Conservation (phyloP, 2,888 invertebrate species). For the Agrilus cyanescens region DNA sequence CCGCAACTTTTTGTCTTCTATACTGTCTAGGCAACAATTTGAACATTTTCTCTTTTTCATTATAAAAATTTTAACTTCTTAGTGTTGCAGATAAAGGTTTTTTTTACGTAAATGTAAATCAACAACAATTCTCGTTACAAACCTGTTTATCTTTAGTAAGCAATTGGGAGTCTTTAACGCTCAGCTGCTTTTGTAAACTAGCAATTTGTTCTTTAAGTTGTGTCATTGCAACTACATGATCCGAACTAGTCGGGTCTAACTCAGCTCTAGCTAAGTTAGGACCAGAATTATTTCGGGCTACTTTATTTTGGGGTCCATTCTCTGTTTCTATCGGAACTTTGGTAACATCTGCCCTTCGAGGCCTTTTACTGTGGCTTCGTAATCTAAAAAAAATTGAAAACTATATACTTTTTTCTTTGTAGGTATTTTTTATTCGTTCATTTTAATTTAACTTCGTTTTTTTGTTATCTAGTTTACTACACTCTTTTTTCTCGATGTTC, state of each 20-base stretch:
- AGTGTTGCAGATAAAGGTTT: no score
- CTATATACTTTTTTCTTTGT: background rate
- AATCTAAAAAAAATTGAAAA: conserved; percentile 37
- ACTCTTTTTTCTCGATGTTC: no score
- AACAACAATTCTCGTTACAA: conserved; percentile 18
- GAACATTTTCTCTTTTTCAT: no score
- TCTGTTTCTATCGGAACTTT: conserved; percentile 40
- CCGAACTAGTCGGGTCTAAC: conserved; percentile 75
- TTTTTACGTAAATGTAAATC: no score
- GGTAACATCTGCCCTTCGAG: conserved; percentile 52
- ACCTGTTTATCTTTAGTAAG: conserved; percentile 87
- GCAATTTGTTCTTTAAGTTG: conserved; percentile 90
- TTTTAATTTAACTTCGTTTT: no score
- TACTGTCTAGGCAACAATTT: no score
- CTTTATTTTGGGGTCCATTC: conserved; percentile 39
- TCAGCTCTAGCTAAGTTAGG: conserved; percentile 36
- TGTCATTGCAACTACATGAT: conserved; percentile 90
- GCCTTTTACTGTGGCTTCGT: conserved; percentile 58
- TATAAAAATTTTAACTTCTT: no score
- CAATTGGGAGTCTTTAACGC: conserved; percentile 73
- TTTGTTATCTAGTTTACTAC: no score
- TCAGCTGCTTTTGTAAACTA: conserved; percentile 76
- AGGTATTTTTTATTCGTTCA: background rate
- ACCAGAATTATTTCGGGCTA: conserved; percentile 34
- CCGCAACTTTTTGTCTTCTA: no score